Conservation (phyloP, 2,888 invertebrate species). For the Seira musarum region DNA sequence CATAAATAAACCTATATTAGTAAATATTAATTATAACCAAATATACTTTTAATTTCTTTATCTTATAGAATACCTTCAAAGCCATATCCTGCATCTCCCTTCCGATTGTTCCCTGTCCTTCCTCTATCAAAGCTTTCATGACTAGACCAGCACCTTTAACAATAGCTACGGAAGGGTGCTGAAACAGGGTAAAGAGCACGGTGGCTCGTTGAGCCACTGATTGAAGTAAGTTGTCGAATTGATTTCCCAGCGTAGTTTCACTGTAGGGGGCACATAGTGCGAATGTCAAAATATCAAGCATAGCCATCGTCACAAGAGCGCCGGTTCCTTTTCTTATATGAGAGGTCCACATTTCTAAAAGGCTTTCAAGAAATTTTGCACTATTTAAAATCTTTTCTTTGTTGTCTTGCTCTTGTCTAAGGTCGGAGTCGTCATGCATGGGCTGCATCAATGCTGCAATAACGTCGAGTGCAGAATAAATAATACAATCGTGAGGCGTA, state of each 20-base stretch:
- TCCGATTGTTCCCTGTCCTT: slow-evolving; percentile 93
- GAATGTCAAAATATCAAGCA: slow-evolving; percentile 98
- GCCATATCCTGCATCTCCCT: slow-evolving; percentile 96
- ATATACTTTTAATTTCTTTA: no score
- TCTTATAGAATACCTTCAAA: no score
- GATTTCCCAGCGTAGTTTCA: slow-evolving; percentile 97
- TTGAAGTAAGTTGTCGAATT: slow-evolving; percentile 93
- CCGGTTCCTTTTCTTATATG: slow-evolving; percentile 97
- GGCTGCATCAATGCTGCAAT: slow-evolving; percentile 99
- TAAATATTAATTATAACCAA: no score
- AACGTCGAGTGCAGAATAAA: slow-evolving; percentile 97
- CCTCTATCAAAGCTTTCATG: slow-evolving; percentile 97
- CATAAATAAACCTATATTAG: no score
- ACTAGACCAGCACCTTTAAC: slow-evolving; percentile 98
- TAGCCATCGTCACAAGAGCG: slow-evolving; percentile 95
- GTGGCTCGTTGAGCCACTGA: slow-evolving; percentile 95
- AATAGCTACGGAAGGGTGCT: slow-evolving; percentile 97
- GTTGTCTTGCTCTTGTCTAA: slow-evolving; percentile 97
- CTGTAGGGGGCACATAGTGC: slow-evolving; percentile 96
- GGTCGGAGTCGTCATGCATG: slow-evolving; percentile 95
- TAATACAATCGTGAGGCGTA: slow-evolving; percentile 86
- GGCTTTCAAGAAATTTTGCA: slow-evolving; percentile 90
- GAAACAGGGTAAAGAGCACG: slow-evolving; percentile 91
- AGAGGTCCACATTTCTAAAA: slow-evolving; percentile 94
- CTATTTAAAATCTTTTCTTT: slow-evolving; percentile 96